Evolutionary conservation across 2,797 vertebrate species (phyloP).

Genomic region (Periparus ater): DNA sequence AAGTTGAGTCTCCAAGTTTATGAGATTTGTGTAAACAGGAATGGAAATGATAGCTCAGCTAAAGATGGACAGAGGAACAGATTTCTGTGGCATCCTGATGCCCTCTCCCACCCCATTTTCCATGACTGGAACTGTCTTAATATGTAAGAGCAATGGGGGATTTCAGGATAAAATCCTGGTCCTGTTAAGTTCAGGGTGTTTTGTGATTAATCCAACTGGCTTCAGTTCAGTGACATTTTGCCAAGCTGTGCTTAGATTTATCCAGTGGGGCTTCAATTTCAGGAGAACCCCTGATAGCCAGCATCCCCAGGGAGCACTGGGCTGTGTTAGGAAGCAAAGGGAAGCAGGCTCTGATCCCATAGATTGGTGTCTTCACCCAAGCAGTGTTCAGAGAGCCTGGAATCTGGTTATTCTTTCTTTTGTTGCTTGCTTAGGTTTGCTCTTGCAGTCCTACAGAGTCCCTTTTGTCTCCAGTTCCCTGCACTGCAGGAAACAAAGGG

Average conservation of each 20-base stretch:
- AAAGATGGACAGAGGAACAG: neutral
- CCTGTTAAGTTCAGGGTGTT: neutral
- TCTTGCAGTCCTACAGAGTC: neutral
- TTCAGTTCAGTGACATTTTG: neutral
- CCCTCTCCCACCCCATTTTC: neutral
- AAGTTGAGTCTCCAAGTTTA: neutral
- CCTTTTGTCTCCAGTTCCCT: neutral
- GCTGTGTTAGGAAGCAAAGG: neutral
- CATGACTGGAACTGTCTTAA: neutral
- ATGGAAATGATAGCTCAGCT: neutral
- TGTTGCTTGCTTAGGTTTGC: neutral
- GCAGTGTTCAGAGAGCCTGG: neutral
- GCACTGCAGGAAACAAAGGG: neutral
- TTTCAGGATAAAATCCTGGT: neutral
- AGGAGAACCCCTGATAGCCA: neutral
- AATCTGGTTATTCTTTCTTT: neutral
- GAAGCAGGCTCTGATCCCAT: rapidly evolving
- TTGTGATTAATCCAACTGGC: neutral
- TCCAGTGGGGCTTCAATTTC: neutral
- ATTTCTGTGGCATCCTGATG: neutral
- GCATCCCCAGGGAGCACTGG: neutral
- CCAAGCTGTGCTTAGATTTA: neutral
- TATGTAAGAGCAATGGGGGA: neutral
- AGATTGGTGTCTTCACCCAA: neutral
- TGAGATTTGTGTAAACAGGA: neutral